phyloP scores from a whole-genome alignment of 2,888 invertebrate genomes.

The Gari tellinella region DNA sequence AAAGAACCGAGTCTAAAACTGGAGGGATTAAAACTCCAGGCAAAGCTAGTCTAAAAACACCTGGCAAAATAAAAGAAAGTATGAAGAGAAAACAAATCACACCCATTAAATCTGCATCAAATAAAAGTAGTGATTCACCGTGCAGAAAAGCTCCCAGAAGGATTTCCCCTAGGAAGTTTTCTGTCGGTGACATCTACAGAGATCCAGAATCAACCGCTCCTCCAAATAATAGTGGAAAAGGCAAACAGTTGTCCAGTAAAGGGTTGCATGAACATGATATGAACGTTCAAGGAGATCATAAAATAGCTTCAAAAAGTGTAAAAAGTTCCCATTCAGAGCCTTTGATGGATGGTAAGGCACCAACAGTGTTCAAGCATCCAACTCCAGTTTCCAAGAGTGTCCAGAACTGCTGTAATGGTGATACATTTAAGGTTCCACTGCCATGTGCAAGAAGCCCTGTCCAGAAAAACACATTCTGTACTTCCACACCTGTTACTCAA shows the following conservation, averaged over 20 bases:
- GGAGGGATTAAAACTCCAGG: neutral
- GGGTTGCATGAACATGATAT: constrained; percentile 3
- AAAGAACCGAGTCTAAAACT: neutral
- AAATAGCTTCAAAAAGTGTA: neutral
- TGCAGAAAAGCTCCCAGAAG: constrained; percentile 28
- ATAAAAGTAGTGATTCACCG: constrained; percentile 20
- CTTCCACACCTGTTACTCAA: no score
- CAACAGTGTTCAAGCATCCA: constrained; percentile 38
- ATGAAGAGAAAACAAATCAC: constrained; percentile 41
- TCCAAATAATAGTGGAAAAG: neutral
- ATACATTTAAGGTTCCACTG: no score
- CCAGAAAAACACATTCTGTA: no score
- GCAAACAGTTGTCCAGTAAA: neutral
- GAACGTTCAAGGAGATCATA: neutral
- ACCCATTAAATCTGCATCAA: constrained; percentile 23
- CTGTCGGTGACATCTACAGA: constrained; percentile 42
- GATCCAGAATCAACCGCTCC: constrained; percentile 21
- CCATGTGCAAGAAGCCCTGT: no score
- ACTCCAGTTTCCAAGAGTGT: constrained; percentile 2
- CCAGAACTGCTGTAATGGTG: neutral
- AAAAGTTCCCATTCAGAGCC: neutral
- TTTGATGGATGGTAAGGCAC: neutral
- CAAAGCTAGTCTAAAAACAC: neutral
- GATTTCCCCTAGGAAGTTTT: constrained; percentile 47
- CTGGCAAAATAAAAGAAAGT: no score